These are phyloP conservation scores for Oscheius sp. DNA, from an alignment of 1,140 invertebrate species.

Conservation along the genomic window DNA sequence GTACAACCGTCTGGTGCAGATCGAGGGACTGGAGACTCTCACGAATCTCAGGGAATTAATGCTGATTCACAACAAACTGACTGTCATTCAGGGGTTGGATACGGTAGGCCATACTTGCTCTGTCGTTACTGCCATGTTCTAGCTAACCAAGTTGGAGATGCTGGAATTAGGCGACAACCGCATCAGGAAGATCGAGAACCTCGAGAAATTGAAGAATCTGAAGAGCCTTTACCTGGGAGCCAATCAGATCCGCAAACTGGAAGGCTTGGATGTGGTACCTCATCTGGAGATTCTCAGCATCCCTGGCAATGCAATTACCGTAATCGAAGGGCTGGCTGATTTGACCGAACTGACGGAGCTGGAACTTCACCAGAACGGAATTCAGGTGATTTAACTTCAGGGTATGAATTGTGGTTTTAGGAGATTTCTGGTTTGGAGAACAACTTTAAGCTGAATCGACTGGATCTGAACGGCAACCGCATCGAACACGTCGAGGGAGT, in stretches of 20 bases:
- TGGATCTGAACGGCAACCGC: conserved; percentile 49
- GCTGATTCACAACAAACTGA: conserved; percentile 87
- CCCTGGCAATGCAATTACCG: conserved; percentile 67
- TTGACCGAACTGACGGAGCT: conserved; percentile 77
- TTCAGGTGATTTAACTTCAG: conserved; percentile 63
- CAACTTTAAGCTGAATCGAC: conserved; percentile 37
- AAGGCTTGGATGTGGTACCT: conserved; percentile 70
- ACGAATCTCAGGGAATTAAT: conserved; percentile 80
- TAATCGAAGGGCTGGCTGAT: conserved; percentile 70
- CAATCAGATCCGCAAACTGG: conserved; percentile 77
- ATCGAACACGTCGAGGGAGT: conserved; percentile 43
- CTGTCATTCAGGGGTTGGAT: conserved; percentile 83
- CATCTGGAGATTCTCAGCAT: conserved; percentile 80
- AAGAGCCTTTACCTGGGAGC: conserved; percentile 83
- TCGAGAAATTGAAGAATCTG: conserved; percentile 62
- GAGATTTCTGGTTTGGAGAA: conserved; percentile 69
- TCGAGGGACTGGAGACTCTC: conserved; percentile 71
- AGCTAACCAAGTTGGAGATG: conserved; percentile 69
- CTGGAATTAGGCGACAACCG: conserved; percentile 93
- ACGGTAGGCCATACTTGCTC: conserved; percentile 45
- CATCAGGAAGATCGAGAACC: conserved; percentile 66
- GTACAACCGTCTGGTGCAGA: conserved; percentile 80
- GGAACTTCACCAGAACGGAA: conserved; percentile 90
- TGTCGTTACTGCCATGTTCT: background rate
- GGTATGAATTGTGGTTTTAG: background rate